Base-by-base conservation (phyloP, 1,140 invertebrate genomes). In the Drosophila obscura region DNA sequence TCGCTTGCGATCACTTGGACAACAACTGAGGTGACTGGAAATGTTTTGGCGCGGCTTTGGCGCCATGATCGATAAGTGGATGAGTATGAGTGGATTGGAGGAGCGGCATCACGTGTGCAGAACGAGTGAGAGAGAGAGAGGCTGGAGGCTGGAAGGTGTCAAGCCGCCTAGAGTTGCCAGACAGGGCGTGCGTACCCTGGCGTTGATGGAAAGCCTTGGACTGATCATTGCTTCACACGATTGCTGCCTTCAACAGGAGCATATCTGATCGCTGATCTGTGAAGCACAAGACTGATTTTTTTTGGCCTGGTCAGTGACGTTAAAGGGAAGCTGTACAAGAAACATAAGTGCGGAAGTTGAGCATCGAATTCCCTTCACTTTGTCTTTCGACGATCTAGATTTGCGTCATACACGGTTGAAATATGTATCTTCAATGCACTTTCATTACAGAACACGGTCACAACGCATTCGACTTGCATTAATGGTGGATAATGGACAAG, bases 21-120 rank as follows among this genome's bases (percentile, higher is more conserved):
- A 66, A 74, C 76, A 66, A 74, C 76, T 71, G 67, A 58, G 15
- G 46, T 43, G 51, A 53, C 43, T 76, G 59, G 71, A 63, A 74
- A 48, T 11, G 43, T 4, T 13, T 39, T 39, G 26, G 31, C 11
- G 22, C 35, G 46, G 44, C 66, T 72, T 78, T 78, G 67, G 67
- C 19, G 9, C 11, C 35, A 39, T 39, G 19, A 35, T 50, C 45
- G 8, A 46, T 16, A 8, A 8, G n/a, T 16, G 9, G 24, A 19
- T 24, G 4, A 24, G 22, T 24, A 11, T 45, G 28, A 28, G 6
- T 28, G 28, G 28, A 7, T n/a, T 44, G n/a, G 5, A 4, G 11
- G 44, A 2, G 45, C 35, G 15, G 11, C 35, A 11, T 13, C 35
- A 35, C 8, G 16, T 57, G 43, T 57, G 55, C 43, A 46, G 55